Evolutionary conservation across 1,140 invertebrate genomes (phyloP), one percentile per base, ranked within the genome.

Genomic region (Scaptodrosophila lebanonensis): DNA sequence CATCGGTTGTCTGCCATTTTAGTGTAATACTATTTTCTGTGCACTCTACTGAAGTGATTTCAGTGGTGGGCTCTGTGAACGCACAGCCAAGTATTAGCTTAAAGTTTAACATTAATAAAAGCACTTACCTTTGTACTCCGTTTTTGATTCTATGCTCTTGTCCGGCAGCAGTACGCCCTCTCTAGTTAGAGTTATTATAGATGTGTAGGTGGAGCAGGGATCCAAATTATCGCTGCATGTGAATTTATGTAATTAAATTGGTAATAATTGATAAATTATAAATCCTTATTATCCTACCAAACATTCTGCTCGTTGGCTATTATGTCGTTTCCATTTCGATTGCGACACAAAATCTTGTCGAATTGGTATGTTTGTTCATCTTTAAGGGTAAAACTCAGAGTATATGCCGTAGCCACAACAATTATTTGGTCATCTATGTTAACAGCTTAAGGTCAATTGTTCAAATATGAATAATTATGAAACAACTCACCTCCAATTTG

Each of bases 101-200:
- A n/a, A n/a, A n/a, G n/a, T n/a, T n/a, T n/a, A n/a, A n/a, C n/a
- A n/a, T n/a, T n/a, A n/a, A n/a, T n/a, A n/a, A n/a, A n/a, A n/a
- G n/a, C 12, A 35, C 69, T 62, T 5, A 84, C 79, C 49, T 43
- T 56, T 63, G 9, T 84, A 84, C 2, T 71, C 79, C 2, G 79
- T 84, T 6, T 58, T 68, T 12, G 45, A 66, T 8, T 50, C 11
- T 2, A 64, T 40, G 0, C 49, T 44, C 38, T 84, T 58, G 0
- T 67, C 57, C 2, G 59, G 11, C 2, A 22, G 6, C 1, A 39
- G 42, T 1, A 16, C 52, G 0, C 8, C 20, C n/a, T 39, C 50
- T 1, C 29, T 47, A 8, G 59, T 25, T 8, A 84, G 32, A 0
- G 42, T 58, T 8, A 84, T 38, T 4, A 48, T 33, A 9, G 42